Percentiles rank a stretch among this genome's conserved stretches.
Conservation (phyloP, 2,113 vertebrate genomes). For the Lycocorax pyrrhopterus region DNA sequence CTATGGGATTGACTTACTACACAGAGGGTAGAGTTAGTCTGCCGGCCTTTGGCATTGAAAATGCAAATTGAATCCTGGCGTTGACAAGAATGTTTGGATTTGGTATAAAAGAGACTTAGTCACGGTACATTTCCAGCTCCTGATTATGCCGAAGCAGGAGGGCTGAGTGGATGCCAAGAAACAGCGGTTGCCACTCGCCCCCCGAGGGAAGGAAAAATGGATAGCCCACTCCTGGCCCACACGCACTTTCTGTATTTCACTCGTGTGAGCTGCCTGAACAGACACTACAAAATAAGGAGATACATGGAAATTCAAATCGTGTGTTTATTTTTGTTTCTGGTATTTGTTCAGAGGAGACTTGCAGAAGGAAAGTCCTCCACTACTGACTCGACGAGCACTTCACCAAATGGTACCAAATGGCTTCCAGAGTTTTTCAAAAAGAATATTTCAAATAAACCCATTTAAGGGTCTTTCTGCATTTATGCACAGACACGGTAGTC, state of each 20-base stretch:
- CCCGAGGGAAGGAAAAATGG: neutral
- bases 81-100: constrained; percentile 35
- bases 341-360: neutral
- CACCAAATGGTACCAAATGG: neutral
- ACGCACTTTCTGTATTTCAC: neutral
- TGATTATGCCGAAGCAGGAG: constrained; percentile 53
- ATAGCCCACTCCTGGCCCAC: neutral
- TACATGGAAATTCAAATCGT: neutral
- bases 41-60: neutral
- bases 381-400: neutral
- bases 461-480: neutral
- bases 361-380: neutral
- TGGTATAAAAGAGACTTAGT: constrained; percentile 42
- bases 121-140: constrained; percentile 47
- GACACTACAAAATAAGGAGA: neutral
- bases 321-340: neutral
- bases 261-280: neutral
- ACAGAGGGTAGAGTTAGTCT: neutral
- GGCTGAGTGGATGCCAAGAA: constrained; percentile 14
- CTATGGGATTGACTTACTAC: constrained; percentile 1
- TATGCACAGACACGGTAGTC: rapidly evolving
- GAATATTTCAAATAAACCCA: neutral
- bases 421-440: neutral
- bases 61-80: constrained; percentile 8
- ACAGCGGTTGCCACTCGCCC: neutral